These are phyloP conservation scores for Coendou prehensilis DNA, from an alignment of 2,797 vertebrate species.

Conservation along the genomic window DNA sequence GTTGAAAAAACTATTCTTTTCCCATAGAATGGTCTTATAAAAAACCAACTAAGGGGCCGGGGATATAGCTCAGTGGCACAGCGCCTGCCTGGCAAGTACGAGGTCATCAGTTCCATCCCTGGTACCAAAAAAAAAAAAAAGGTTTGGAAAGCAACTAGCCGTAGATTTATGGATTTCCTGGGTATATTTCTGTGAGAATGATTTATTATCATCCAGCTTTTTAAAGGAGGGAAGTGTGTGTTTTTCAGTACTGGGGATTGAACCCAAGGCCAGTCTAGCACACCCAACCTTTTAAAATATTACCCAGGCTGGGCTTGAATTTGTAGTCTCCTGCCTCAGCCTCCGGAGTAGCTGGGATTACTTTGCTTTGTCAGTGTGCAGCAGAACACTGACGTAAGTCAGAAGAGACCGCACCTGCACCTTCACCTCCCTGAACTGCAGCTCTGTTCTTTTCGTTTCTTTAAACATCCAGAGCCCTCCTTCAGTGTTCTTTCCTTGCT, in stretches of 20 bases:
- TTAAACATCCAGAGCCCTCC: slow-evolving; percentile 7
- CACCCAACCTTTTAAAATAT: background rate
- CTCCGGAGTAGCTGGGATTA: background rate
- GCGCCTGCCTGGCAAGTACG: no score
- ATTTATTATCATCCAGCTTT: background rate
- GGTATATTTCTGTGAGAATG: slow-evolving; percentile 35
- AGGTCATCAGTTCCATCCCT: no score
- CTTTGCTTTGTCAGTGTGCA: background rate
- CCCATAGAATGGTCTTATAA: background rate
- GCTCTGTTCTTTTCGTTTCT: slow-evolving; percentile 26
- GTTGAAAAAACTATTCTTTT: background rate
- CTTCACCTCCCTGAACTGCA: background rate
- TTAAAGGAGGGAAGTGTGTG: background rate
- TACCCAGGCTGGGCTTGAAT: background rate
- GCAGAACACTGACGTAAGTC: background rate
- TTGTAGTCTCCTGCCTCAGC: background rate
- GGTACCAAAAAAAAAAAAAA: no score
- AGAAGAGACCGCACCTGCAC: background rate
- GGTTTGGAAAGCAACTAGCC: background rate
- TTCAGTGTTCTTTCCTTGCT: background rate
- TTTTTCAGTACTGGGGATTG: background rate
- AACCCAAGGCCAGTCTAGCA: background rate
- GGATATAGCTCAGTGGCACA: no score
- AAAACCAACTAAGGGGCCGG: background rate
- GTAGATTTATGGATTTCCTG: background rate